Evolutionary conservation across 2,888 invertebrate species (phyloP).

Genomic region (Ctena decussata): DNA sequence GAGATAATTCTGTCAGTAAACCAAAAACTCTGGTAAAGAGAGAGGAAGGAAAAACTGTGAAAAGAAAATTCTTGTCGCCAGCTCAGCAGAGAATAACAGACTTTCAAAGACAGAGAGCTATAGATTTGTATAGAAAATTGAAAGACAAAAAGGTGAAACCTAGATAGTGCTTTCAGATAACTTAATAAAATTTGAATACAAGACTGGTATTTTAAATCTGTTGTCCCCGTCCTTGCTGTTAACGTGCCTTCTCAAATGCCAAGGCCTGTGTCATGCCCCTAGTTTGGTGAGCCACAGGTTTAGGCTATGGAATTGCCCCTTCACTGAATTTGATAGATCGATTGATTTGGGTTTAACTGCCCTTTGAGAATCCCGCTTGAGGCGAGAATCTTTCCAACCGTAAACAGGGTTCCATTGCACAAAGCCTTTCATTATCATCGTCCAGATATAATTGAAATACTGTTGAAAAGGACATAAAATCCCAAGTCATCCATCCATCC

Average conservation of each 20-base stretch:
- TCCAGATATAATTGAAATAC: too few relatives aligned
- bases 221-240: background rate
- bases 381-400: too few relatives aligned
- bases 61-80: constrained; percentile 76
- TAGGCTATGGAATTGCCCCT: too few relatives aligned
- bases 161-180: background rate
- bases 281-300: too few relatives aligned
- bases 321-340: too few relatives aligned
- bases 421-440: too few relatives aligned
- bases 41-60: constrained; percentile 73
- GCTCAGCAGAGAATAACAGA: constrained; percentile 75
- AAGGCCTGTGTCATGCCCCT: too few relatives aligned
- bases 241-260: background rate
- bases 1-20: constrained; percentile 1
- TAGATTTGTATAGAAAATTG: constrained; percentile 77
- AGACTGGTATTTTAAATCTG: background rate
- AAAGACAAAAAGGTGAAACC: constrained; percentile 61
- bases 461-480: too few relatives aligned
- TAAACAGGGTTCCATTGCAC: too few relatives aligned
- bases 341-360: too few relatives aligned
- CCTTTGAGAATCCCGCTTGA: too few relatives aligned
- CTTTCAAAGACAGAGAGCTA: constrained; percentile 74
- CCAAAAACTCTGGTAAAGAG: constrained; percentile 52
- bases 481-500: too few relatives aligned
- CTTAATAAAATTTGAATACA: background rate